These are phyloP conservation scores for Hydra vulgaris DNA, from an alignment of 30 jellyfish, hydroid and myxozoan genomes.

Conservation along the genomic window DNA sequence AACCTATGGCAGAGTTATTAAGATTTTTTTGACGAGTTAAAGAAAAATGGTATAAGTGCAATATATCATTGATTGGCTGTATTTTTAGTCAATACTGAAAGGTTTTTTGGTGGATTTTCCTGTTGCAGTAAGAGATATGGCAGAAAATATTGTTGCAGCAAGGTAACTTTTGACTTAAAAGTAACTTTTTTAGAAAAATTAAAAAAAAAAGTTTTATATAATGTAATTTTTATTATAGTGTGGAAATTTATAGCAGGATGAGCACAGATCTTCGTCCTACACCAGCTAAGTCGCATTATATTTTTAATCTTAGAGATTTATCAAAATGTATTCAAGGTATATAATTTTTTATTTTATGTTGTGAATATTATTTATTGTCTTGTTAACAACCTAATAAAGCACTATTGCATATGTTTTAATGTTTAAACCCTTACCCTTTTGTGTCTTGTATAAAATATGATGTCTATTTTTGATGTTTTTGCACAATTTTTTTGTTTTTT, in stretches of 20 bases:
- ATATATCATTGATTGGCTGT: no score
- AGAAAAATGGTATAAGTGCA: no score
- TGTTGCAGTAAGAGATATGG: slow-evolving; percentile 63
- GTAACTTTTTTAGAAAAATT: background rate
- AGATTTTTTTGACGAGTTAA: no score
- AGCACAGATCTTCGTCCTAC: slow-evolving; percentile 91
- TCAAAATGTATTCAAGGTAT: slow-evolving; percentile 91
- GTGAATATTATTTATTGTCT: no score
- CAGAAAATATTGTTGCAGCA: slow-evolving; percentile 77
- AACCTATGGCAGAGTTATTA: no score
- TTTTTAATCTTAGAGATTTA: slow-evolving; percentile 78
- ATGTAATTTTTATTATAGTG: slow-evolving; percentile 31
- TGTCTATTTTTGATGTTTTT: no score
- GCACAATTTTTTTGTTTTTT: no score
- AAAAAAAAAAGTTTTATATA: background rate
- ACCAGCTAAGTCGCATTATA: slow-evolving; percentile 94
- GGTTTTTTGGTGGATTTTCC: slow-evolving; percentile 84
- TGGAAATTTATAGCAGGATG: slow-evolving; percentile 73
- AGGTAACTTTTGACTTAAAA: slow-evolving; percentile 26
- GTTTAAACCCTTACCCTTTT: no score
- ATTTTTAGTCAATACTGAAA: slow-evolving; percentile 73
- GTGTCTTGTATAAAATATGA: no score
- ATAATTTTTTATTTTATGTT: no score
- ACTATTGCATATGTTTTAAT: background rate
- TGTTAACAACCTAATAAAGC: background rate